Evolutionary conservation across 2,797 vertebrate genomes (phyloP).

Genomic region (Melanotaenia pygmaea): DNA sequence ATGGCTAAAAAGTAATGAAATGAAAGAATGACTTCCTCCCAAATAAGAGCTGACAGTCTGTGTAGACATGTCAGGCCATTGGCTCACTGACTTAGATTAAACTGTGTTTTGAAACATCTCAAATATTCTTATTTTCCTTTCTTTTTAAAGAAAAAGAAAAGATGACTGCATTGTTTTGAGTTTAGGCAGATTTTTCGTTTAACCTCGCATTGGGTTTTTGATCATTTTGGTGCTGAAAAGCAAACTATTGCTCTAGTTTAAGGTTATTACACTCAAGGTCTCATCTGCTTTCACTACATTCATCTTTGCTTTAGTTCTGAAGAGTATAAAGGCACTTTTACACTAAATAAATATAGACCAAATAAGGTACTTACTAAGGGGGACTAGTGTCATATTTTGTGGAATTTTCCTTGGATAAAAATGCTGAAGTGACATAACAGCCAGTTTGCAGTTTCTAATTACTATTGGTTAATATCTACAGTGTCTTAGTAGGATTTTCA

Average conservation of each 20-base stretch:
- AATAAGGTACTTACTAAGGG: not conserved
- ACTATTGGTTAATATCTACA: too few relatives aligned
- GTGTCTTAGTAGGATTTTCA: too few relatives aligned
- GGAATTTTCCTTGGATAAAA: too few relatives aligned
- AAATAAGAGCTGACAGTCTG: slow-evolving; percentile 20
- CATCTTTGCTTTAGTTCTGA: not conserved
- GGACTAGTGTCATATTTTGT: too few relatives aligned
- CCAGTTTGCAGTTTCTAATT: too few relatives aligned
- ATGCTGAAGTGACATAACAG: too few relatives aligned
- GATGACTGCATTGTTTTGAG: not conserved
- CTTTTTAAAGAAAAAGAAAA: not conserved
- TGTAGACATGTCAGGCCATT: slow-evolving; percentile 6
- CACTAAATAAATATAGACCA: not conserved
- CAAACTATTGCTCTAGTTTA: not conserved
- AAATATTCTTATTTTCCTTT: not conserved
- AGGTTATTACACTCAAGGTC: too few relatives aligned
- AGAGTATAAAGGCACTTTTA: too few relatives aligned
- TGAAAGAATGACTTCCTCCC: slow-evolving; percentile 27
- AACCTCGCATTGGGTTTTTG: too few relatives aligned
- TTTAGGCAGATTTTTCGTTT: not conserved
- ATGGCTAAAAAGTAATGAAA: slow-evolving; percentile 53
- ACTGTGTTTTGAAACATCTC: not conserved
- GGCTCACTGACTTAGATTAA: not conserved
- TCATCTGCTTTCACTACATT: not conserved
- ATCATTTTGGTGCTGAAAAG: not conserved